Evolutionary conservation across 2,888 invertebrate species (phyloP).

Genomic region (Drosophila aldrichi): DNA sequence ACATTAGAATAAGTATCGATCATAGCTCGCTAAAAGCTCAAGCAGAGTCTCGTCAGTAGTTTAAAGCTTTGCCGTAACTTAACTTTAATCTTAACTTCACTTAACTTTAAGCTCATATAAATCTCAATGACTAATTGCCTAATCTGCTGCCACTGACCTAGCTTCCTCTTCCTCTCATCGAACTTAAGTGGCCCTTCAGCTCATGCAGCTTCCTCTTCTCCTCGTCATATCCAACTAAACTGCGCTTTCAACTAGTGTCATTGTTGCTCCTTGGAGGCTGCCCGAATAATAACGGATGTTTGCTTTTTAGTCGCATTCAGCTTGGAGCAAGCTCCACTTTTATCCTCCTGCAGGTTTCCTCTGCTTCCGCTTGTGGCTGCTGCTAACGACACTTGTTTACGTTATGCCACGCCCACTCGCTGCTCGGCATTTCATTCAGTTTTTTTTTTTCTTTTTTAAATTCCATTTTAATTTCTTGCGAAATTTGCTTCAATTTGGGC

Average conservation of each 20-base stretch:
- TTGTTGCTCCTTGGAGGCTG: neutral
- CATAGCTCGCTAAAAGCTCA: no score
- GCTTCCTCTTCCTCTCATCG: no score
- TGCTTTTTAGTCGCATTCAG: conserved; percentile 41
- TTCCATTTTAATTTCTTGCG: conserved; percentile 73
- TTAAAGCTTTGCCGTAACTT: no score
- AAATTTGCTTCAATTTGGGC: conserved; percentile 32
- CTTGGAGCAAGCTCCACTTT: conserved; percentile 30
- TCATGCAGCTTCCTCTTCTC: neutral
- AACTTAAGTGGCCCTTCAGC: no score
- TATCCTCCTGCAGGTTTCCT: conserved; percentile 2
- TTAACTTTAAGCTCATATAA: no score
- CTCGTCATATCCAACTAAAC: neutral
- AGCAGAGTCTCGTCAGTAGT: no score
- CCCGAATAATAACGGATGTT: conserved; percentile 30
- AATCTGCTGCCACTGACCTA: no score
- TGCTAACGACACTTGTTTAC: conserved; percentile 63
- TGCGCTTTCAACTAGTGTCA: conserved; percentile 19
- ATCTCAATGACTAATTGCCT: no score
- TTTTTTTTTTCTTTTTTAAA: conserved; percentile 50
- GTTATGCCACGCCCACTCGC: conserved; percentile 49
- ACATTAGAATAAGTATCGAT: no score
- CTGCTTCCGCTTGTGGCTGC: conserved; percentile 5
- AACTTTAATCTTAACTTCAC: no score
- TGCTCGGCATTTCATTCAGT: conserved; percentile 29